Percentiles rank a stretch among this genome's conserved stretches.
phyloP scores from a whole-genome alignment of 1,140 invertebrate species.

The Pachypeltis micranthus region DNA sequence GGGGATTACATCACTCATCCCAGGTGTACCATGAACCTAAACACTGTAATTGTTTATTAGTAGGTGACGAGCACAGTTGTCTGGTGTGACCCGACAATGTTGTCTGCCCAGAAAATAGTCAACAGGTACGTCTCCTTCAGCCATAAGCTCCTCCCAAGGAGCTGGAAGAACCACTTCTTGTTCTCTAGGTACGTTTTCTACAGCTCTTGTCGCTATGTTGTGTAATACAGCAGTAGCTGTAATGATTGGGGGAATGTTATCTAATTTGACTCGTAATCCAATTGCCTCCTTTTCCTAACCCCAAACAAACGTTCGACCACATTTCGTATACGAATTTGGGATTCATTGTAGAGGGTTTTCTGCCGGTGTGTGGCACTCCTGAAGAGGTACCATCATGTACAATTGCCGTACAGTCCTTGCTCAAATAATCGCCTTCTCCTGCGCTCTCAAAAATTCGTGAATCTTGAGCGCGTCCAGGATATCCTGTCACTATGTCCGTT shows the following conservation, averaged over 20 bases:
- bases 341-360: slow-evolving; percentile 34
- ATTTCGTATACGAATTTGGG: slow-evolving; percentile 35
- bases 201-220: slow-evolving; percentile 23
- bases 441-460: slow-evolving; percentile 30
- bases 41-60: no score
- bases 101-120: no score
- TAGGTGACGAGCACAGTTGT: no score
- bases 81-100: neutral
- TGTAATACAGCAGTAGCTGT: slow-evolving; percentile 27
- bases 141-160: slow-evolving; percentile 13
- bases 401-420: slow-evolving; percentile 24
- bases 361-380: slow-evolving; percentile 24
- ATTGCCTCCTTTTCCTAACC: slow-evolving; percentile 32
- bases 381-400: no score
- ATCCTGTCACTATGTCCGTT: slow-evolving; percentile 33
- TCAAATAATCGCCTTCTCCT: slow-evolving; percentile 16
- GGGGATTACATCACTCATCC: no score
- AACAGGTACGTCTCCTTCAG: neutral
- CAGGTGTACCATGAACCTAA: no score
- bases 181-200: neutral
- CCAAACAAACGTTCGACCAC: slow-evolving; percentile 35
- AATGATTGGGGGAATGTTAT: slow-evolving; percentile 28
- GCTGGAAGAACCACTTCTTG: neutral
- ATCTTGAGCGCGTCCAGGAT: slow-evolving; percentile 32
- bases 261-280: slow-evolving; percentile 26